Conservation (phyloP, 2,888 invertebrate species). For the Pollenia labialis region DNA sequence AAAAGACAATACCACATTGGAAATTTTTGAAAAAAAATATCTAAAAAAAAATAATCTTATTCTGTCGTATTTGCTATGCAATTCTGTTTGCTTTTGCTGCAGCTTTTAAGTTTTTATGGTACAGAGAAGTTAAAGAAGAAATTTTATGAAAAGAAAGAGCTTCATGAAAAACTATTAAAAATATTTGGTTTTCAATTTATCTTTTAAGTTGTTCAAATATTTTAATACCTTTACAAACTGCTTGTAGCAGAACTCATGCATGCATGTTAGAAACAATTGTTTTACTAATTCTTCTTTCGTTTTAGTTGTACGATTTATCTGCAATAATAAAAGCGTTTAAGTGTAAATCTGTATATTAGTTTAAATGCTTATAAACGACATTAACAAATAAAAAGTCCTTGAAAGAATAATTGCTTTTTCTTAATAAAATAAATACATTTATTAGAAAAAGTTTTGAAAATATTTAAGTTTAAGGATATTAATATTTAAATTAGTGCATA, state of each 20-base stretch:
- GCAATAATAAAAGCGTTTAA: constrained; percentile 56
- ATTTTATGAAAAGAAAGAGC: not conserved
- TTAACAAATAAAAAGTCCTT: constrained; percentile 1
- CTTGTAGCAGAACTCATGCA: constrained; percentile 11
- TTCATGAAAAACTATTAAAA: no score
- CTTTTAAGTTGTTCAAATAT: no score
- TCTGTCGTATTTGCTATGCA: not conserved
- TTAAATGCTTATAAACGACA: constrained; percentile 27
- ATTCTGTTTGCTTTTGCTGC: constrained; percentile 1
- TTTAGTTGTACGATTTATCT: constrained; percentile 46
- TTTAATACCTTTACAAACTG: constrained; percentile 27
- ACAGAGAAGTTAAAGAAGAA: constrained; percentile 7
- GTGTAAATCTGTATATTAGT: constrained; percentile 48
- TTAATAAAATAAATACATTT: not conserved
- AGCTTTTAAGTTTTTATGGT: not conserved
- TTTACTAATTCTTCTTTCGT: constrained; percentile 64
- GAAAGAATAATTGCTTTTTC: constrained; percentile 36
- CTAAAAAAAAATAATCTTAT: not conserved
- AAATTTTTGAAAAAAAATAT: constrained; percentile 9
- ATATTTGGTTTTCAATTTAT: no score
- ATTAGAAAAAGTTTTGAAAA: not conserved
- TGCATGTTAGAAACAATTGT: constrained; percentile 66
- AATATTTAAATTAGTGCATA: not conserved
- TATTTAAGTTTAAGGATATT: not conserved
- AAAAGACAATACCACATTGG: constrained; percentile 51